Conservation (phyloP, 2,888 invertebrate species). For the Glaucopsyche alexis region DNA sequence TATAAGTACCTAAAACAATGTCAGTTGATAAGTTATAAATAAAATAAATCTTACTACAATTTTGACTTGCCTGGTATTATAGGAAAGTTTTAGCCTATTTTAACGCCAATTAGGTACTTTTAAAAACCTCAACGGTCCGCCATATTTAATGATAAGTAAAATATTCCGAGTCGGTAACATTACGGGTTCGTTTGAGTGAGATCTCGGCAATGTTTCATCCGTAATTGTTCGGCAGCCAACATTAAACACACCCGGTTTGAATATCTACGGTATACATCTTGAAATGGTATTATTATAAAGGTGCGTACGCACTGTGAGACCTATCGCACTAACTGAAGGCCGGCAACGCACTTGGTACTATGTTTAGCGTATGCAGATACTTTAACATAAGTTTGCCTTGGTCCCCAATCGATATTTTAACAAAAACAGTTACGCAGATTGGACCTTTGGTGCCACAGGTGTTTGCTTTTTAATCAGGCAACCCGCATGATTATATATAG, state of each 20-base stretch:
- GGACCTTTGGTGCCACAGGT: too few species aligned
- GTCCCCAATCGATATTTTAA: too few species aligned
- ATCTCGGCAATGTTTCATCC: slow-evolving; percentile 17
- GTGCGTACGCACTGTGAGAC: background rate
- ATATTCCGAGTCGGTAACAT: slow-evolving; percentile 7
- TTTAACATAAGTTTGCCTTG: too few species aligned
- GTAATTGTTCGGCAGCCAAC: slow-evolving; percentile 30
- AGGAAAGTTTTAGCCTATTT: too few species aligned
- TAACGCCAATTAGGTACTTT: slow-evolving; percentile 12
- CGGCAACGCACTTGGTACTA: background rate
- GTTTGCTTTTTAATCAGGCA: too few species aligned
- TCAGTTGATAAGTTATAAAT: too few species aligned
- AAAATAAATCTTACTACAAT: too few species aligned
- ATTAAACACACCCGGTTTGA: slow-evolving; percentile 33
- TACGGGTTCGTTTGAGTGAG: slow-evolving; percentile 5
- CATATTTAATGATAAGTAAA: slow-evolving; percentile 17
- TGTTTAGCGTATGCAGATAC: too few species aligned
- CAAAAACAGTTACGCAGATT: too few species aligned
- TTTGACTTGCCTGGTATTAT: too few species aligned
- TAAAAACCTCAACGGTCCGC: slow-evolving; percentile 5
- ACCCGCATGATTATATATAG: too few species aligned
- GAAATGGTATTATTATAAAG: slow-evolving; percentile 21
- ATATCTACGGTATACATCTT: slow-evolving; percentile 27
- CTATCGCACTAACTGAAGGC: background rate
- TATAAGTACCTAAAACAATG: too few species aligned